Conservation (phyloP, 2,888 invertebrate genomes). For the Aethes cnicana region DNA sequence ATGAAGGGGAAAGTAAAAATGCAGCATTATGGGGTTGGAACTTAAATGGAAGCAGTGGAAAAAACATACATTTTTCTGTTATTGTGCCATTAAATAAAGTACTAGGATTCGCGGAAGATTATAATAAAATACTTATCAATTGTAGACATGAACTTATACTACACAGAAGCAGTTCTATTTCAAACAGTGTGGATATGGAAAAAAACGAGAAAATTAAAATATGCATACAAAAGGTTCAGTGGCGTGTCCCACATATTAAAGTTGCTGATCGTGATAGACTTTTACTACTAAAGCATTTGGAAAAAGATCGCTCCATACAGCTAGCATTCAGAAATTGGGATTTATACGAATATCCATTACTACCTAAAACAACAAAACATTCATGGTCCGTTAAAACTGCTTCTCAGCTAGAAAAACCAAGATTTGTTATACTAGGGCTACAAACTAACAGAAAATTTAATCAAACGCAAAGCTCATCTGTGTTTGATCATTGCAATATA, state of each 20-base stretch:
- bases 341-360: conserved; percentile 48
- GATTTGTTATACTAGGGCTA: conserved; percentile 42
- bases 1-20: neutral
- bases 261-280: conserved; percentile 31
- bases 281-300: conserved; percentile 27
- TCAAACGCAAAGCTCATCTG: neutral
- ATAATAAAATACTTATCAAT: conserved; percentile 48
- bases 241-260: too few species aligned
- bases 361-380: conserved; percentile 44
- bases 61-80: conserved; percentile 7
- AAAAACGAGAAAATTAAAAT: conserved; percentile 12
- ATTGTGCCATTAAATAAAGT: conserved; percentile 21
- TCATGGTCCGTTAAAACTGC: conserved; percentile 47
- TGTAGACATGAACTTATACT: conserved; percentile 29
- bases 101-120: conserved; percentile 35
- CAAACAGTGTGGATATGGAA: conserved; percentile 21
- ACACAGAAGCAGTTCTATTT: conserved; percentile 23
- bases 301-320: conserved; percentile 43
- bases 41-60: neutral
- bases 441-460: neutral
- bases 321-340: conserved; percentile 50
- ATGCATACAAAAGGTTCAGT: conserved; percentile 2
- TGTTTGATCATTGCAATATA: conserved; percentile 7
- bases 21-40: conserved; percentile 3
- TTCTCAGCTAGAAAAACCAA: conserved; percentile 49